phyloP scores from a whole-genome alignment of 2,797 vertebrate species.

The Iguana delicatissima region DNA sequence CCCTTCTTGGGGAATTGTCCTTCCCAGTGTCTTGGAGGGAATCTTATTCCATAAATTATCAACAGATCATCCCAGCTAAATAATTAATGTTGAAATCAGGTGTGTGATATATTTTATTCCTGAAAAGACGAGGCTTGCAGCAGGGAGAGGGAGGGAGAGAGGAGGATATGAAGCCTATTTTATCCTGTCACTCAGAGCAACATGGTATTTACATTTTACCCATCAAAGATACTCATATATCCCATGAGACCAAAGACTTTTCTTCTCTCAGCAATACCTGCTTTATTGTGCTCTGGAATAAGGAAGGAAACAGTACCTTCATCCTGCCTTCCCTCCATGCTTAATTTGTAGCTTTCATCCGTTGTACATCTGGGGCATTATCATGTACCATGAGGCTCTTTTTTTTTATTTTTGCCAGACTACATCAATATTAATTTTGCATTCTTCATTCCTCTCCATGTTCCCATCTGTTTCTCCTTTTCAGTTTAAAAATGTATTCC shows the following conservation, averaged over 20 bases:
- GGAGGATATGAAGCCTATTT: conserved; percentile 30
- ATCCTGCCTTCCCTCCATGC: no score
- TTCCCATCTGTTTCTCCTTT: no score
- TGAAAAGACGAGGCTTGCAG: not conserved
- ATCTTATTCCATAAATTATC: conserved; percentile 51
- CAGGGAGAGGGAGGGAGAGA: conserved; percentile 8
- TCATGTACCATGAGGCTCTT: no score
- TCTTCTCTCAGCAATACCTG: conserved; percentile 2
- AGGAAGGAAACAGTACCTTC: not conserved
- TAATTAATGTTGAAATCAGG: conserved; percentile 70
- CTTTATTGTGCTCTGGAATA: not conserved
- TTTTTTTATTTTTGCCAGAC: no score
- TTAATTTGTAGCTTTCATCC: no score
- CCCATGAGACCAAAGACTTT: conserved; percentile 31
- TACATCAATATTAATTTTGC: no score
- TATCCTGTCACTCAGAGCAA: conserved; percentile 66
- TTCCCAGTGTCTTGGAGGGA: conserved; percentile 37
- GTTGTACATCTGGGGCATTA: no score
- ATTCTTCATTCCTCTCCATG: no score
- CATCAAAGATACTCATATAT: conserved; percentile 38
- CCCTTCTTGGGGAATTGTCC: conserved; percentile 25
- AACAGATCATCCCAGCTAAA: conserved; percentile 46
- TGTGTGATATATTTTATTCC: conserved; percentile 44
- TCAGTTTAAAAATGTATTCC: no score
- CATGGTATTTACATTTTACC: conserved; percentile 65